Base-by-base conservation (phyloP, 2,888 invertebrate genomes). In the Actias luna region DNA sequence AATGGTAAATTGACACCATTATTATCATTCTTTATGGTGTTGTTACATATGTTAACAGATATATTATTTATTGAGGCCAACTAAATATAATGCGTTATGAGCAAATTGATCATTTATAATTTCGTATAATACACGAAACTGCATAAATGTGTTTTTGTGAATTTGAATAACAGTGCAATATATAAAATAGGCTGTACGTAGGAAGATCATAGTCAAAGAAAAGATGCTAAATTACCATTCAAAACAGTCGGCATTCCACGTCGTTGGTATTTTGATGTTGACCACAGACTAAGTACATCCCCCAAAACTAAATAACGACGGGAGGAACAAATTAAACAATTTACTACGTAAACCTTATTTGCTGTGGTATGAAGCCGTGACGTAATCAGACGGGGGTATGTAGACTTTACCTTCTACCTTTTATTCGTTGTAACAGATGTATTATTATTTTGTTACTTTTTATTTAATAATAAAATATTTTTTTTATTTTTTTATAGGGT, bases 271-370 rank as follows among this genome's bases (percentile, higher is more conserved):
- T 50, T 25, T 50, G 25, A 50, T 50, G 46, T 22, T 50, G 46
- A 25, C 22, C 25, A 50, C 18, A 16, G 42, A 50, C 46, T 50
- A 50, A 50, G 46, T 25, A 50, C 46, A 50, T 55, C 29, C n/a
- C 55, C n/a, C 66, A 55, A 39, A 63, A 65, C 65, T 66, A 66
- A 63, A 60, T 66, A 68, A 64, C 50, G 59, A 64, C 50, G 60
- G 46, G 18, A 55, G 60, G 59, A n/a, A 25, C 57, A 59, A 64
- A 67, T 65, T 64, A 63, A 65, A 64, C 64, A 64, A 63, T 67
- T 64, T 67, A 67, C 65, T 59, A 55, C 46, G 46, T 50, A 25
- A 25, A 50, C 46, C 46, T 50, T 50, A 50, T 25, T 25, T 50
- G 25, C 22, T 50, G 46, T 12, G 46, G 46, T 50, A 50, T 25